phyloP scores from a whole-genome alignment of 2,113 vertebrate genomes.

The Cyanoramphus novaezelandiae region DNA sequence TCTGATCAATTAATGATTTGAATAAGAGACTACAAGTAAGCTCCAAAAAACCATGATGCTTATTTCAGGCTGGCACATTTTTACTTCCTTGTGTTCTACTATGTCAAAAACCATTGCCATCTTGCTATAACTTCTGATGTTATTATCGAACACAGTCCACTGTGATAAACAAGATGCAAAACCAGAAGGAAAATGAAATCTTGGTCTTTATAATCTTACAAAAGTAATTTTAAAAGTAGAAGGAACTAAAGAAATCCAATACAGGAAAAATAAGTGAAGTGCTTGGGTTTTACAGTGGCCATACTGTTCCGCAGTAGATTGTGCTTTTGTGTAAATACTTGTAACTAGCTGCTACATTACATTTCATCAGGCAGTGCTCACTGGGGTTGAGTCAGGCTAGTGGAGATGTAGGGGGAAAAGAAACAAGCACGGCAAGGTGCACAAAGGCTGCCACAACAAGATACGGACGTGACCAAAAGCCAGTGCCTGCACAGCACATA shows the following conservation, averaged over 20 bases:
- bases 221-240: neutral
- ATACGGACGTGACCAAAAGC: neutral
- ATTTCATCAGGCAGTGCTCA: neutral
- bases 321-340: neutral
- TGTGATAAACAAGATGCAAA: neutral
- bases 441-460: neutral
- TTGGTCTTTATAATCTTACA: neutral
- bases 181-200: neutral
- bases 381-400: neutral
- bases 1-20: neutral
- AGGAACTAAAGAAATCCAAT: neutral
- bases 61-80: neutral
- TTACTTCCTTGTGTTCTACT: neutral
- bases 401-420: neutral
- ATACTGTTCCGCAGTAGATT: neutral
- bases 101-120: neutral
- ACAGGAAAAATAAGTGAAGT: neutral
- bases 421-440: neutral
- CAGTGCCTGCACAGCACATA: neutral
- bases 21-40: neutral
- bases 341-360: neutral
- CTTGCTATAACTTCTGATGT: neutral
- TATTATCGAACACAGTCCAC: neutral
- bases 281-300: neutral
- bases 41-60: neutral